A percentile compares a stretch with the other conserved stretches of the same genome.
Conservation (phyloP, 2,797 vertebrate species). For the Acestrorhynchus altus region DNA sequence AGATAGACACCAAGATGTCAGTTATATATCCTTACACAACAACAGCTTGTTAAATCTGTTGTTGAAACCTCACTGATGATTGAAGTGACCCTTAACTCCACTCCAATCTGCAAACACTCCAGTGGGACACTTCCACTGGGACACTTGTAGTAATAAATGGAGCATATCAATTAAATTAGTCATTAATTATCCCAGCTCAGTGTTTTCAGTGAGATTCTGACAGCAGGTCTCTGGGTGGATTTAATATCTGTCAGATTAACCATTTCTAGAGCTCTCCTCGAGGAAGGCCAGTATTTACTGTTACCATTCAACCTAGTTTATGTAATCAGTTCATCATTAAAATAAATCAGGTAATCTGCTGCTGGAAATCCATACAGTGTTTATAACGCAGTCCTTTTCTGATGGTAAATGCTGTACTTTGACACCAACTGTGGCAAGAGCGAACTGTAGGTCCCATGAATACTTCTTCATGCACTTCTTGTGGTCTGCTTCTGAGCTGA, state of each 20-base stretch:
- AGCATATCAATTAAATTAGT: slow-evolving; percentile 9
- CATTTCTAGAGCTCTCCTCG: neutral
- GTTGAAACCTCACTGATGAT: neutral
- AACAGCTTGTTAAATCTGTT: neutral
- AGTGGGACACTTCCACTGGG: neutral
- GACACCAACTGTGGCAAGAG: too few species aligned
- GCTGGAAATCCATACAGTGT: neutral
- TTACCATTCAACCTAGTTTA: too few species aligned
- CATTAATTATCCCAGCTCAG: neutral
- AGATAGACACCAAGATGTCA: neutral
- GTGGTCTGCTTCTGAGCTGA: too few species aligned
- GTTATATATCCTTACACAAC: neutral
- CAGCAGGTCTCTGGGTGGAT: neutral
- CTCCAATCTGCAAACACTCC: neutral
- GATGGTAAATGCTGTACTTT: too few species aligned
- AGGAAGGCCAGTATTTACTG: too few species aligned
- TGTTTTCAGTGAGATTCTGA: neutral
- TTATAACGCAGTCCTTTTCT: too few species aligned
- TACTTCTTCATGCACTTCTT: too few species aligned
- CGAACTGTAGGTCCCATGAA: too few species aligned
- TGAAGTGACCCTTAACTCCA: neutral
- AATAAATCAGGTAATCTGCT: neutral
- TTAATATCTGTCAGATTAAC: too few species aligned
- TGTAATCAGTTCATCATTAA: too few species aligned
- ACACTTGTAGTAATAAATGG: neutral